Conservation (phyloP, 2,888 invertebrate genomes). For the Melinaea marsaeus region DNA sequence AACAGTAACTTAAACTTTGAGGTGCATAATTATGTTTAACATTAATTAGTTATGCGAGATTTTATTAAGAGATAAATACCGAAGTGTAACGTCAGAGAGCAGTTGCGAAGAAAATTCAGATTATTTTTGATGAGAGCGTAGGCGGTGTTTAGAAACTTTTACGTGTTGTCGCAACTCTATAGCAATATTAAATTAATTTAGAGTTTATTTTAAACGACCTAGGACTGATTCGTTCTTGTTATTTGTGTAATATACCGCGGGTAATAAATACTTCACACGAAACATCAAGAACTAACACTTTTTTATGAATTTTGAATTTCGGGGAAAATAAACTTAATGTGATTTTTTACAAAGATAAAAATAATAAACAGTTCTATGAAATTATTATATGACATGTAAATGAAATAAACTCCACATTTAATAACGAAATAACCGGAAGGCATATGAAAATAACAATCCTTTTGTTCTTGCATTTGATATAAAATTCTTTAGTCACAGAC, state of each 20-base stretch:
- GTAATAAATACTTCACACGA: too few species aligned
- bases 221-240: constrained; percentile 33
- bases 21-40: constrained; percentile 14
- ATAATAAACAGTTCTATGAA: too few species aligned
- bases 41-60: constrained; percentile 1
- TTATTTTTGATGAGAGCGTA: constrained; percentile 55
- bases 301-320: too few species aligned
- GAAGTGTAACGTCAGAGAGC: constrained; percentile 22
- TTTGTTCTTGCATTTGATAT: constrained; percentile 22
- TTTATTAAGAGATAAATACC: constrained; percentile 12
- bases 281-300: too few species aligned
- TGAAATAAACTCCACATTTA: constrained; percentile 3
- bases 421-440: background rate
- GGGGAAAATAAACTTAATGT: too few species aligned
- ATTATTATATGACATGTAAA: too few species aligned
- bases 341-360: too few species aligned
- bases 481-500: constrained; percentile 24
- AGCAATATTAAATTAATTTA: constrained; percentile 52
- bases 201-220: constrained; percentile 53
- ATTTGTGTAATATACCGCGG: too few species aligned
- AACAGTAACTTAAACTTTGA: constrained; percentile 13
- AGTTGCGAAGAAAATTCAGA: constrained; percentile 36
- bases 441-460: constrained; percentile 9
- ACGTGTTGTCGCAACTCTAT: constrained; percentile 44
- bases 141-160: constrained; percentile 43